Percentiles rank a stretch among this genome's conserved stretches.
phyloP scores from a whole-genome alignment of 2,888 invertebrate species.

The Thera obeliscata region DNA sequence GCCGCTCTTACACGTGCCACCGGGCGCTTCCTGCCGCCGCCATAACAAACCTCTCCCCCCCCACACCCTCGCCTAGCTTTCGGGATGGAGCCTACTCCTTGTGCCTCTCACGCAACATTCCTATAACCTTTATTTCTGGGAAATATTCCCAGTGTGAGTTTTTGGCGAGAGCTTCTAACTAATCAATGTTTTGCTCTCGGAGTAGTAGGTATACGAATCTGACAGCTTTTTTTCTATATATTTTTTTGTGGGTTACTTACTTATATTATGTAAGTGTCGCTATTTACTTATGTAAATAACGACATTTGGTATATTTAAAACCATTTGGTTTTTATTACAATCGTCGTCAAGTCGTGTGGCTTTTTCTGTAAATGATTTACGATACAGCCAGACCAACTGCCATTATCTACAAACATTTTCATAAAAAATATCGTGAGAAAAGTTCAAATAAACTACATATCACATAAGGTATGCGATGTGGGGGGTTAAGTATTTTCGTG shows the following conservation, averaged over 20 bases:
- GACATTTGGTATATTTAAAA: no score
- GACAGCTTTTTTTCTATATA: not conserved
- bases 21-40: conserved; percentile 78
- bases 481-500: not conserved
- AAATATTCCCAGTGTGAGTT: conserved; percentile 26
- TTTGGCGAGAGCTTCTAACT: not conserved
- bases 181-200: not conserved
- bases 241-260: not conserved
- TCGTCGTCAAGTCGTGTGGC: no score
- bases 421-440: no score
- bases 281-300: no score
- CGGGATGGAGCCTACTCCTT: conserved; percentile 42
- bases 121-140: conserved; percentile 43
- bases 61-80: conserved; percentile 56
- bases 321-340: no score
- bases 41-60: conserved; percentile 79
- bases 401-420: no score
- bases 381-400: no score
- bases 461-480: no score
- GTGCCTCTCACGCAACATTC: conserved; percentile 40
- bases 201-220: not conserved
- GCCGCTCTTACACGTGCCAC: conserved; percentile 81
- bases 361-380: no score
- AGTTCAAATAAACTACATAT: no score
- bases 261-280: no score